Conservation (phyloP, 1,140 invertebrate species). For the Drosophila bifasciata region DNA sequence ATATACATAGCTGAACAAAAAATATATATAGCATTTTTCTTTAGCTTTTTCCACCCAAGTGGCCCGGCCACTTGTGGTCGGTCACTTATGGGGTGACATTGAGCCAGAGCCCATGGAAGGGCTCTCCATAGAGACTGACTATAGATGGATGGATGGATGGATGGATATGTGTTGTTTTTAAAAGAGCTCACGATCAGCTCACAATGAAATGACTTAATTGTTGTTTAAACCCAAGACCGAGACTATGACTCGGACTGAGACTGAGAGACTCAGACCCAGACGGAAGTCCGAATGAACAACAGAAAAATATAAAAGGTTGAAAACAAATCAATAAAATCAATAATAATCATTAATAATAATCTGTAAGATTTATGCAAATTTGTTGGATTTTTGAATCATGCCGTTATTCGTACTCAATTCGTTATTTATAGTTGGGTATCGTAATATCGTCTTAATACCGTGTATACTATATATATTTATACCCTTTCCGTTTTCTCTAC, state of each 20-base stretch:
- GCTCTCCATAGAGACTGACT: slow-evolving; percentile 22
- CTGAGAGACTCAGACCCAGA: slow-evolving; percentile 31
- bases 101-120: slow-evolving; percentile 43
- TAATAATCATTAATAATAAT: slow-evolving; percentile 73
- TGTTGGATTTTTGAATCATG: slow-evolving; percentile 24
- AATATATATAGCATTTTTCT: slow-evolving; percentile 32
- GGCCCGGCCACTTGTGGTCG: slow-evolving; percentile 46
- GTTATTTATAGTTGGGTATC: slow-evolving; percentile 68
- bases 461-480: no score
- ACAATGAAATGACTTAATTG: slow-evolving; percentile 68
- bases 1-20: no score
- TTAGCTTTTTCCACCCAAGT: slow-evolving; percentile 55
- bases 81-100: slow-evolving; percentile 53
- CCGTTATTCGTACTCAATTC: slow-evolving; percentile 24
- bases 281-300: slow-evolving; percentile 58
- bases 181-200: slow-evolving; percentile 68
- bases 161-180: slow-evolving; percentile 13
- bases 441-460: no score
- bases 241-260: slow-evolving; percentile 19
- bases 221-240: slow-evolving; percentile 29
- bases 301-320: slow-evolving; percentile 26
- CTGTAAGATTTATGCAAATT: slow-evolving; percentile 74
- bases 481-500: slow-evolving; percentile 29
- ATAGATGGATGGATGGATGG: not conserved
- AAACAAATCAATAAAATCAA: slow-evolving; percentile 73